Conservation (phyloP, 2,888 invertebrate species). For the Eupithecia centaureata region DNA sequence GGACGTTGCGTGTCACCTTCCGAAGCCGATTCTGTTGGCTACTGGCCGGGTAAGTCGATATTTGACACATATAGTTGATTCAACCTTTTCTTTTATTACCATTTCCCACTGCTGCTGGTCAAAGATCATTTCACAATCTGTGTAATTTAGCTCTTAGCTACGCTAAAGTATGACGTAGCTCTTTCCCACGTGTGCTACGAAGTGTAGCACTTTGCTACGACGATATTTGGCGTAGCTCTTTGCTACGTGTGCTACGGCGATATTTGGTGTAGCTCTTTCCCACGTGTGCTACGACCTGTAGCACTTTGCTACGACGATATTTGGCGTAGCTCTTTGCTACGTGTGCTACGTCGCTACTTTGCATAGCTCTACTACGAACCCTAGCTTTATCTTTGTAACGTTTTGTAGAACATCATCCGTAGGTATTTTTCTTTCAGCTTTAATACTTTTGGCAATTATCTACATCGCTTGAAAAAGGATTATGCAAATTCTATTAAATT, state of each 20-base stretch:
- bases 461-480: too few relatives aligned
- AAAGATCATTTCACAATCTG: too few relatives aligned
- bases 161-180: not conserved
- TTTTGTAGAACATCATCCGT: not conserved
- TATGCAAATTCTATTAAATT: not conserved
- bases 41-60: slow-evolving; percentile 86
- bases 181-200: not conserved
- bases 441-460: too few relatives aligned
- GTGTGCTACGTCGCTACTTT: not conserved
- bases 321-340: not conserved
- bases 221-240: not conserved
- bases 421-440: not conserved
- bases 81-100: too few relatives aligned
- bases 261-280: too few relatives aligned
- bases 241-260: not conserved
- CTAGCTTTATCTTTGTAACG: not conserved
- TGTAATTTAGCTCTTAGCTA: not conserved
- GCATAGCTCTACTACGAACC: not conserved
- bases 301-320: not conserved
- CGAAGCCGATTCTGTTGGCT: slow-evolving; percentile 92
- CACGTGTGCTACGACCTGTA: not conserved
- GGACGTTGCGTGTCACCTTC: slow-evolving; percentile 87
- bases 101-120: not conserved
- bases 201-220: not conserved
- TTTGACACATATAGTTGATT: not conserved